phyloP scores from a whole-genome alignment of 1,140 invertebrate species.

The Temnothorax longispinosus region DNA sequence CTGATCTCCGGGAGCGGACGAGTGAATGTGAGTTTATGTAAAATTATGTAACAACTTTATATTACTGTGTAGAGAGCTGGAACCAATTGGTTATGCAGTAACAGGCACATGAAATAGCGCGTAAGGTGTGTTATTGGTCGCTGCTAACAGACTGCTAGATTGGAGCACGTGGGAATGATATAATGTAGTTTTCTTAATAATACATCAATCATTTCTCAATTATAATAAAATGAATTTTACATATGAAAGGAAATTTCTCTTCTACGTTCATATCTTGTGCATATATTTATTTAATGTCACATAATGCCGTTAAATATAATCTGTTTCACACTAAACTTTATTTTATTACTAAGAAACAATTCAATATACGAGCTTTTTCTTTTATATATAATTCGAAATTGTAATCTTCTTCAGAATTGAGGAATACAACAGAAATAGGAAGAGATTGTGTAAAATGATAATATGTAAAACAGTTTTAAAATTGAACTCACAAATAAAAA shows the following conservation, averaged over 20 bases:
- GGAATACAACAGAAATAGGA: not conserved
- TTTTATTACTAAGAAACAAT: conserved; percentile 23
- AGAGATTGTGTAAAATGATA: conserved; percentile 34
- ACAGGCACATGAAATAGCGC: conserved; percentile 66
- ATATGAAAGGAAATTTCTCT: conserved; percentile 5
- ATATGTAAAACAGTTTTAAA: conserved; percentile 35
- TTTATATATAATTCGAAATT: conserved; percentile 16
- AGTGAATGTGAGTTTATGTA: conserved; percentile 78
- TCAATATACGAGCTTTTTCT: conserved; percentile 37
- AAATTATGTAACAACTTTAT: conserved; percentile 74
- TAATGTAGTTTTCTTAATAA: conserved; percentile 29
- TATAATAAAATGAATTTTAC: not conserved
- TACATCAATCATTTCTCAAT: conserved; percentile 5
- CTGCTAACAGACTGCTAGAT: conserved; percentile 74
- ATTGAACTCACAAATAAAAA: conserved; percentile 43
- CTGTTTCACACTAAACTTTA: not conserved
- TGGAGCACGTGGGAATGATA: conserved; percentile 79
- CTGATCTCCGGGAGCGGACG: conserved; percentile 72
- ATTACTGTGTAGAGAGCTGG: conserved; percentile 70
- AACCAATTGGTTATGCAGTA: conserved; percentile 59
- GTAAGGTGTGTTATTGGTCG: conserved; percentile 77
- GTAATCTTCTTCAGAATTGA: not conserved
- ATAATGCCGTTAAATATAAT: not conserved
- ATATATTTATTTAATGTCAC: conserved; percentile 13
- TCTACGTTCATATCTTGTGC: not conserved